A percentile compares a stretch with the other conserved stretches of the same genome.
phyloP scores from a whole-genome alignment of 2,797 vertebrate genomes.

The Odontamblyopus rebecca region DNA sequence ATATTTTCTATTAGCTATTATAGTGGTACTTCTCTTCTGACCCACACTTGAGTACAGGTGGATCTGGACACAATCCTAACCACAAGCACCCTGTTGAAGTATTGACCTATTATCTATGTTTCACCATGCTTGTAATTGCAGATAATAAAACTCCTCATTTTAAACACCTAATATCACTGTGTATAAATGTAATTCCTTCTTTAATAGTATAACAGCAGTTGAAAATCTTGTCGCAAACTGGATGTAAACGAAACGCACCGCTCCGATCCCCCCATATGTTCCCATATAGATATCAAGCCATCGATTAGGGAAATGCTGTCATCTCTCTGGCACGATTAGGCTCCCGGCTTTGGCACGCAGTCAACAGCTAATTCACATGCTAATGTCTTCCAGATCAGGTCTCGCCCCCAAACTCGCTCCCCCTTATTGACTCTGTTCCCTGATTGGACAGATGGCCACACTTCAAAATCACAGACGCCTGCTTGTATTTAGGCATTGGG shows the following conservation, averaged over 20 bases:
- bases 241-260: conserved; percentile 33
- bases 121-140: neutral
- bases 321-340: conserved; percentile 70
- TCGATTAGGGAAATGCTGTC: conserved; percentile 69
- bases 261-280: conserved; percentile 67
- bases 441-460: conserved; percentile 82
- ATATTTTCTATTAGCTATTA: too few relatives aligned
- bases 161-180: conserved; percentile 10
- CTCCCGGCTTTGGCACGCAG: conserved; percentile 71
- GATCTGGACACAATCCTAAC: neutral
- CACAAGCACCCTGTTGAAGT: neutral
- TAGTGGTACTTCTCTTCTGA: neutral
- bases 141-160: neutral
- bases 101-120: neutral
- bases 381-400: conserved; percentile 79
- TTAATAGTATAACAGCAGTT: conserved; percentile 7
- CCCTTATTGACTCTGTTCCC: conserved; percentile 74
- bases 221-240: conserved; percentile 21
- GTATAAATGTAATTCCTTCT: conserved; percentile 18
- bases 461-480: conserved; percentile 72
- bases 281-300: conserved; percentile 73
- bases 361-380: conserved; percentile 80
- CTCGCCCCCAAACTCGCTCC: conserved; percentile 74
- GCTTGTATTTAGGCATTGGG: conserved; percentile 64
- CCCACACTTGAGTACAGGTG: neutral